Percentiles rank a stretch among this genome's conserved stretches.
phyloP scores from a whole-genome alignment of 2,888 invertebrate genomes.

The Brachycybe producta region DNA sequence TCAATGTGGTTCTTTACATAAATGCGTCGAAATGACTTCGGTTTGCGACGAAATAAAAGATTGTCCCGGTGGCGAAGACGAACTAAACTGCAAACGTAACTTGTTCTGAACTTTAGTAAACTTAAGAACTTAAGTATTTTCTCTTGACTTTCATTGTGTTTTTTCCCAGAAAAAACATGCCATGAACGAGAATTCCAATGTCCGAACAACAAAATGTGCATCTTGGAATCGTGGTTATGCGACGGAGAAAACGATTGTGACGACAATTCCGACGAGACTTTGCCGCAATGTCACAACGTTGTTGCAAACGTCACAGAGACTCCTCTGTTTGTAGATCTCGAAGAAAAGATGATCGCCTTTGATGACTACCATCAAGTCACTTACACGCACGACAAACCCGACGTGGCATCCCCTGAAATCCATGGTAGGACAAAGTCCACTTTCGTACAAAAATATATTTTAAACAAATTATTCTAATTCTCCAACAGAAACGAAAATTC shows the following conservation, averaged over 20 bases:
- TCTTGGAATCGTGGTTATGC: constrained; percentile 33
- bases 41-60: constrained; percentile 23
- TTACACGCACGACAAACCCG: not conserved
- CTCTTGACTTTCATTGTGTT: not conserved
- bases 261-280: constrained; percentile 35
- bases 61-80: constrained; percentile 23
- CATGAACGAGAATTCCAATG: not conserved
- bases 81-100: constrained; percentile 9
- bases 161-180: not conserved
- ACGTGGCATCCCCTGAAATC: not conserved
- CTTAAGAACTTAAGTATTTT: not conserved
- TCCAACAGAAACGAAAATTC: no score
- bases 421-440: no score
- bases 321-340: not conserved
- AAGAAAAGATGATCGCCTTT: not conserved
- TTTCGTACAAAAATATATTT: no score
- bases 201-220: constrained; percentile 21
- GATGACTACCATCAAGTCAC: not conserved
- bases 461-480: no score
- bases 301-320: not conserved
- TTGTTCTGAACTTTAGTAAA: not conserved
- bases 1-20: constrained; percentile 18
- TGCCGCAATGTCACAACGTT: constrained; percentile 1
- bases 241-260: constrained; percentile 34
- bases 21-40: constrained; percentile 19